Evolutionary conservation across 2,113 vertebrate species (phyloP).

Genomic region (Emydocephalus ijimae): DNA sequence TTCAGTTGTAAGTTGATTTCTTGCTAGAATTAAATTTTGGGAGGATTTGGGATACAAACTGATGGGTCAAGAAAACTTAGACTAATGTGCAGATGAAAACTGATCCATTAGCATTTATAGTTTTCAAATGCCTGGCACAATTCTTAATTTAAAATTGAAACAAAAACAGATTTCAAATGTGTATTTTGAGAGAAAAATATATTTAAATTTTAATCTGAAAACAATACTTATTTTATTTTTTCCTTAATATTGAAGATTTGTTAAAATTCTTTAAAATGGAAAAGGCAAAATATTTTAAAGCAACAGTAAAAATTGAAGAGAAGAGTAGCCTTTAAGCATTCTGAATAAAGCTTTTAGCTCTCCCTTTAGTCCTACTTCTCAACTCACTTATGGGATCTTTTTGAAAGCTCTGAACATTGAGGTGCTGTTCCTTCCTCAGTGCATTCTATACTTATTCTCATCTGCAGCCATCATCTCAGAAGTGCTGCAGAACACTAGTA

Average conservation of each 20-base stretch:
- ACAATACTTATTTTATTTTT: not conserved
- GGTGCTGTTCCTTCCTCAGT: not conserved
- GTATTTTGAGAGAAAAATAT: not conserved
- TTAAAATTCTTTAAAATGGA: not conserved
- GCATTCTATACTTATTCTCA: not conserved
- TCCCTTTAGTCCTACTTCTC: not conserved
- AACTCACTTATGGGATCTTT: not conserved
- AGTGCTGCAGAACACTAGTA: not conserved
- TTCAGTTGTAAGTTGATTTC: not conserved
- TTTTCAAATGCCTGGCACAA: not conserved
- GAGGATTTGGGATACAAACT: not conserved
- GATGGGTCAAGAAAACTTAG: not conserved
- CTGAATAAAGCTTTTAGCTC: not conserved
- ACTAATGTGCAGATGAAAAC: not conserved
- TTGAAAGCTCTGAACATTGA: not conserved
- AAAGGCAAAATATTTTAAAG: not conserved
- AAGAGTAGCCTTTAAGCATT: not conserved
- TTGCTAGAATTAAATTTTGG: not conserved
- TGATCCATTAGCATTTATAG: not conserved
- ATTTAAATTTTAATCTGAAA: not conserved
- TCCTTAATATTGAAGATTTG: not conserved
- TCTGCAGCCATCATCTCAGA: not conserved
- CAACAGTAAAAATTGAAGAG: not conserved
- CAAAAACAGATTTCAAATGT: not conserved
- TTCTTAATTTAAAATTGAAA: not conserved